Evolutionary conservation across 1,140 invertebrate genomes (phyloP), one percentile per base, ranked within the genome.

Genomic region (Rhopalosiphum padi): DNA sequence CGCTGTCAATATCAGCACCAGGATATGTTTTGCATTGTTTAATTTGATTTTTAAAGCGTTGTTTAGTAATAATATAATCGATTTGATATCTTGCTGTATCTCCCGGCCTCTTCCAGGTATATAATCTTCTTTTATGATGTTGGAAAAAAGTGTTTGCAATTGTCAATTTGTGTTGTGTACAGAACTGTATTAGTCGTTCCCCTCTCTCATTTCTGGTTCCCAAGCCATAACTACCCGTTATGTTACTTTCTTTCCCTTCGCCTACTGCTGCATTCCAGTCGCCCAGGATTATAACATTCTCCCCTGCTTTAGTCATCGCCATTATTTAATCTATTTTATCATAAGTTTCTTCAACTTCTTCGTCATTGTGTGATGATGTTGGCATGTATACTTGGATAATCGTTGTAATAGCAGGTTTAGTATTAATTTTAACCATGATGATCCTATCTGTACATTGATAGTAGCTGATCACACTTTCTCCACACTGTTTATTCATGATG

Each of bases 61-160:
- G 7, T n/a, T 95, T 94, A 2, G 94, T 94, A 23, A 60, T 68
- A 1, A 95, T 94, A 82, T 94, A 95, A 90, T 95, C 94, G 55
- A 95, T 95, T 94, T 95, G 95, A 91, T 95, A 95, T 94, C 95
- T 88, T 6, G 95, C 94, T 23, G 46, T 94, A 94, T 95, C 94
- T 60, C 60, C 55, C 46, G 95, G 95, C 23, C 94, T 95, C 41
- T 94, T 95, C 94, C 94, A 95, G 7, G 94, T 95, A 53, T 95
- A 95, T 77, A 95, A 46, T 55, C 94, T 93, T 93, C 94, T 89
- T 25, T 94, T 94, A 43, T 94, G 94, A 90, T 94, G 46, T 94
- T 95, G 94, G 93, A 94, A 95, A 41, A 94, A 94, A 18, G 55
- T 43, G 87, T 94, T 94, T 85, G 82, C 43, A 48, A 94, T 91